A percentile compares a stretch with the other conserved stretches of the same genome.
Evolutionary conservation across 1,140 invertebrate genomes (phyloP).

Genomic region (Sitobion miscanthi): DNA sequence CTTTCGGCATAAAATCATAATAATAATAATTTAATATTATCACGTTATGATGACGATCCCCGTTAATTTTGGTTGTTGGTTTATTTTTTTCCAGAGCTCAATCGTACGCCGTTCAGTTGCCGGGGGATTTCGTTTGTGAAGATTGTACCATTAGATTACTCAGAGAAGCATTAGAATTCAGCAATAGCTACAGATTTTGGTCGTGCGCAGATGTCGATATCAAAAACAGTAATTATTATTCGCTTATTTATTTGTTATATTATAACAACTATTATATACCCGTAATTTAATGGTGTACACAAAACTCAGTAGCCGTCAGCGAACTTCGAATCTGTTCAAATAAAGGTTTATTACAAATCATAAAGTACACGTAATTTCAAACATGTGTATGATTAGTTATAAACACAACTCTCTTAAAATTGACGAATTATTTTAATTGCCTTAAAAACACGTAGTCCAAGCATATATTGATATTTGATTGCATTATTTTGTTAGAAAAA

Average conservation of each 20-base stretch:
- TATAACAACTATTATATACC: not conserved
- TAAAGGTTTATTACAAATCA: not conserved
- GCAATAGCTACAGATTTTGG: constrained; percentile 84
- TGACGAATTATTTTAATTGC: not conserved
- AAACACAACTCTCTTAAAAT: not conserved
- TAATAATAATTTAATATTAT: not conserved
- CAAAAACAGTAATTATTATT: constrained; percentile 60
- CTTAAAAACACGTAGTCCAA: too few species aligned
- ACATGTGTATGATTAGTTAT: not conserved
- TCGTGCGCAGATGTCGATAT: constrained; percentile 95
- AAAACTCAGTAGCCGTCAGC: too few species aligned
- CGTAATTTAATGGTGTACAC: not conserved
- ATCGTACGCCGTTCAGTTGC: constrained; percentile 78
- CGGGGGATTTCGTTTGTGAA: constrained; percentile 80
- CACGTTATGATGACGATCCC: not conserved
- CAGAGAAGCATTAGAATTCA: constrained; percentile 89
- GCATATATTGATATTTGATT: too few species aligned
- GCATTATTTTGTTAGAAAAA: constrained; percentile 65
- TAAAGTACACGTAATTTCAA: not conserved
- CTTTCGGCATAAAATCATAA: not conserved
- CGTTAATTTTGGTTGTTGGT: not conserved
- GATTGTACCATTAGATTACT: constrained; percentile 90
- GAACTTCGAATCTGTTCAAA: not conserved
- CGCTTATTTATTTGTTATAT: not conserved
- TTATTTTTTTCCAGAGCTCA: constrained; percentile 73